Evolutionary conservation across 2,797 vertebrate genomes (phyloP).

Genomic region (Gymnoscopelus braueri): DNA sequence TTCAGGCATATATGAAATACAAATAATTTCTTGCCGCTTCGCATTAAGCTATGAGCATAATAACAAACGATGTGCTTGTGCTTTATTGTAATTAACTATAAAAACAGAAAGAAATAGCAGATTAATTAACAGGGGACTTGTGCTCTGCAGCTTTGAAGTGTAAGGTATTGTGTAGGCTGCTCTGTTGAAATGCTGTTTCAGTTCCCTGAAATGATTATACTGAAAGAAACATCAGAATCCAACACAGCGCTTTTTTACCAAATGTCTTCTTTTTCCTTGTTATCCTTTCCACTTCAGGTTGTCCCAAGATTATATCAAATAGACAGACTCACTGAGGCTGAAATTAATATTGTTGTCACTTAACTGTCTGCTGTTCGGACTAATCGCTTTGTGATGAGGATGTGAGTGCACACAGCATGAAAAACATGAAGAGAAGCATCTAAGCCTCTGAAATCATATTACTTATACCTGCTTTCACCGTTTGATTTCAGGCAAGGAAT

Average conservation of each 20-base stretch:
- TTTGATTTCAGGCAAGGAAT: too few species aligned
- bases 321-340: not conserved
- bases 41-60: too few species aligned
- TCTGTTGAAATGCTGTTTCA: conserved; percentile 1
- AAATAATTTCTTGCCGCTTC: too few species aligned
- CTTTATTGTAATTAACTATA: too few species aligned
- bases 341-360: conserved; percentile 11
- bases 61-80: too few species aligned
- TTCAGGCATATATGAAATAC: too few species aligned
- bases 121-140: conserved; percentile 45
- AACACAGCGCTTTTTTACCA: conserved; percentile 11
- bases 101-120: conserved; percentile 17
- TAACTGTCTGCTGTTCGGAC: conserved; percentile 12
- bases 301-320: conserved; percentile 17
- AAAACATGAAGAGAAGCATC: conserved; percentile 20
- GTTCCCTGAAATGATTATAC: conserved; percentile 16
- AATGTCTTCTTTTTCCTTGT: conserved; percentile 8
- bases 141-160: conserved; percentile 38
- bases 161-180: too few species aligned
- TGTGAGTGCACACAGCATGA: not conserved
- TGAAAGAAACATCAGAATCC: conserved; percentile 14
- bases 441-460: too few species aligned
- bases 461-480: too few species aligned
- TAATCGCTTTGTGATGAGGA: conserved; percentile 12
- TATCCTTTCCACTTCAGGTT: not conserved